Conservation (phyloP, 2,888 invertebrate species). For the Pterostichus madidus region DNA sequence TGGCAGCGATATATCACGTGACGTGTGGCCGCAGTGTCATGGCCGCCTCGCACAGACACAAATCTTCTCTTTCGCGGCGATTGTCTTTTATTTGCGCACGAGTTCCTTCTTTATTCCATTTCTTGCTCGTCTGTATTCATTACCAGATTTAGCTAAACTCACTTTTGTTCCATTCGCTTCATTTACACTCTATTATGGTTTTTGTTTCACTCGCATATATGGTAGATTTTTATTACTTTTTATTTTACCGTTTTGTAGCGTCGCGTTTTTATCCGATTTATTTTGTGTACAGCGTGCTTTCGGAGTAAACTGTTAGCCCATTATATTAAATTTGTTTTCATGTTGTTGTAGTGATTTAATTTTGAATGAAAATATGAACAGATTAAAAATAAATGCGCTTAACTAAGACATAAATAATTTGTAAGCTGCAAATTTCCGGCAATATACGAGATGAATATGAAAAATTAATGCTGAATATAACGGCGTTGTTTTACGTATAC, state of each 20-base stretch:
- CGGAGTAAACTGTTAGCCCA: background rate
- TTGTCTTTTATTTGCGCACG: conserved; percentile 29
- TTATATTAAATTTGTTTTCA: conserved; percentile 4
- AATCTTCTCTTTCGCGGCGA: conserved; percentile 15
- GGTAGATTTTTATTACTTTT: conserved; percentile 68
- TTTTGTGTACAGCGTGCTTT: background rate
- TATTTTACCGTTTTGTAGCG: background rate
- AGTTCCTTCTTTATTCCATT: conserved; percentile 44
- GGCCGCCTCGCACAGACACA: conserved; percentile 25
- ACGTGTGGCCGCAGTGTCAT: conserved; percentile 32
- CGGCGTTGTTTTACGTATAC: no score
- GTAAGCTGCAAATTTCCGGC: background rate
- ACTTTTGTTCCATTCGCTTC: conserved; percentile 17
- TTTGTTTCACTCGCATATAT: conserved; percentile 74
- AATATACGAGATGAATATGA: no score
- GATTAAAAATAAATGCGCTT: conserved; percentile 19
- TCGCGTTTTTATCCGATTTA: no score
- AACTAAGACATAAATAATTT: conserved; percentile 4
- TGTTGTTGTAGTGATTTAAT: background rate
- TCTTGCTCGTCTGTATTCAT: conserved; percentile 44
- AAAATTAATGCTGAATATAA: no score
- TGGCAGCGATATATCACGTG: conserved; percentile 29
- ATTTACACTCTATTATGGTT: conserved; percentile 45
- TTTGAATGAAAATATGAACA: conserved; percentile 8
- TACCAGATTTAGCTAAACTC: conserved; percentile 27